Evolutionary conservation across 2,797 vertebrate species (phyloP).

Genomic region (Pangasius sanitwongsei): DNA sequence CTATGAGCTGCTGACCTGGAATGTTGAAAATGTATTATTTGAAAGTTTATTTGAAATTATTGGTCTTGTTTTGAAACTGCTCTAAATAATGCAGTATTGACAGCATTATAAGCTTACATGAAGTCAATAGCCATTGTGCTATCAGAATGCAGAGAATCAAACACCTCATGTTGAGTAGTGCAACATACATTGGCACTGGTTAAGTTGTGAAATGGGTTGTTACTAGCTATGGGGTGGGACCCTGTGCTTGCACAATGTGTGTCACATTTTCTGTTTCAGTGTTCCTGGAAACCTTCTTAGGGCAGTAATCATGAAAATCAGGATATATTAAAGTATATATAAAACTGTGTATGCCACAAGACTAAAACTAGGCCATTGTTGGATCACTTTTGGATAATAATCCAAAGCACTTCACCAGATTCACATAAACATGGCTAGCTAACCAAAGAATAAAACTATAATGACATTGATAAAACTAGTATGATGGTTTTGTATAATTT

Average conservation of each 20-base stretch:
- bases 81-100: background rate
- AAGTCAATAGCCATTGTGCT: slow-evolving; percentile 8
- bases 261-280: background rate
- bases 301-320: background rate
- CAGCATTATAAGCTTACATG: slow-evolving; percentile 30
- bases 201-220: background rate
- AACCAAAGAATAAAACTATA: background rate
- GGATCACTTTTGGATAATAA: too few species aligned
- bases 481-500: background rate
- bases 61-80: background rate
- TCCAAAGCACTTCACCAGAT: background rate
- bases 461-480: background rate
- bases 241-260: background rate
- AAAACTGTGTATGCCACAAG: background rate
- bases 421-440: background rate
- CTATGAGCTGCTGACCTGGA: slow-evolving; percentile 24
- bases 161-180: slow-evolving; percentile 22
- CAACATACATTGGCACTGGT: background rate
- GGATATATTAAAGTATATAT: background rate
- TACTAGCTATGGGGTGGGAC: slow-evolving; percentile 8
- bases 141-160: slow-evolving; percentile 17
- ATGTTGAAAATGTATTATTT: background rate
- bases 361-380: background rate
- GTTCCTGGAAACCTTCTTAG: background rate
- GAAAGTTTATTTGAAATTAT: background rate